These are phyloP conservation scores for Melanotaenia nigrans DNA, from an alignment of 2,797 vertebrate genomes.

Conservation along the genomic window DNA sequence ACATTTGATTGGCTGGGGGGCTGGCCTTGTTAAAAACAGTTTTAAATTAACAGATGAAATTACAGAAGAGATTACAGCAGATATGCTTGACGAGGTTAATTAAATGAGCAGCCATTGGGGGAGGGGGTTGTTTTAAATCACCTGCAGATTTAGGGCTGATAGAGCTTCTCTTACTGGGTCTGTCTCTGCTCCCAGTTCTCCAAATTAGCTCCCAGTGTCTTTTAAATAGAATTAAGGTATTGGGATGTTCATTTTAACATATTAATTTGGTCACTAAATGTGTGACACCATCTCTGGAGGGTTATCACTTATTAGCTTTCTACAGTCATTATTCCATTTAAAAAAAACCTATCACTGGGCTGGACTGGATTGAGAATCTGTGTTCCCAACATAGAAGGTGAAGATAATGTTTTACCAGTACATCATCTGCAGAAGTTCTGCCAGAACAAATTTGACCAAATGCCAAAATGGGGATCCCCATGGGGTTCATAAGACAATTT, in stretches of 20 bases:
- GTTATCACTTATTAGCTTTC: neutral
- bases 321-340: neutral
- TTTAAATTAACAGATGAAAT: conserved; percentile 81
- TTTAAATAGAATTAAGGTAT: neutral
- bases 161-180: neutral
- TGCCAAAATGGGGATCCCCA: too few relatives aligned
- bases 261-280: neutral
- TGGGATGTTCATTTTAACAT: conserved; percentile 1
- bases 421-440: neutral
- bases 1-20: conserved; percentile 76
- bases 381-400: neutral
- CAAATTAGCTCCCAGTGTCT: conserved; percentile 1
- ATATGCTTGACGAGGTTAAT: conserved; percentile 77
- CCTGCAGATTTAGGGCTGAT: conserved; percentile 49
- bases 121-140: conserved; percentile 58
- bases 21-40: conserved; percentile 67
- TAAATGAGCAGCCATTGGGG: conserved; percentile 70
- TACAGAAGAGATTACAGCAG: conserved; percentile 70
- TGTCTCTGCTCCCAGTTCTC: conserved; percentile 12
- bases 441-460: too few relatives aligned
- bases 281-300: conserved; percentile 1
- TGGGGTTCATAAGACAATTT: too few relatives aligned
- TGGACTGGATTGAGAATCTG: neutral
- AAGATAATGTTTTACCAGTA: neutral
- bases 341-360: neutral